Evolutionary conservation across 2,888 invertebrate species (phyloP).

Genomic region (Melieria omissa): DNA sequence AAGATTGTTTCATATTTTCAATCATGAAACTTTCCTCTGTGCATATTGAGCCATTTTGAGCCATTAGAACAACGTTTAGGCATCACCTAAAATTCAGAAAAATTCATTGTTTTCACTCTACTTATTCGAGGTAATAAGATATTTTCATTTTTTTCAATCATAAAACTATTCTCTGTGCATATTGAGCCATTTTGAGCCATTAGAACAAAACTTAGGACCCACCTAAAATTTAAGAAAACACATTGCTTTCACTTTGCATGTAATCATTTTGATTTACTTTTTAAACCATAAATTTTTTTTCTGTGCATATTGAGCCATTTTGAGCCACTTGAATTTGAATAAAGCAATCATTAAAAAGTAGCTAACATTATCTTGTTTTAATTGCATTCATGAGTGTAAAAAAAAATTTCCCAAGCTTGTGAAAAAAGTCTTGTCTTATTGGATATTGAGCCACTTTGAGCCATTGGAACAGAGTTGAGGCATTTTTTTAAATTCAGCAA

Average conservation of each 20-base stretch:
- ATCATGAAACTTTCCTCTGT: too few relatives aligned
- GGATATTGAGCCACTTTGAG: constrained; percentile 10
- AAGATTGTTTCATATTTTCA: too few relatives aligned
- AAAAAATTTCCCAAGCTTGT: too few relatives aligned
- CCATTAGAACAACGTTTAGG: not conserved
- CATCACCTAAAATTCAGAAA: not conserved
- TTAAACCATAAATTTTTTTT: too few relatives aligned
- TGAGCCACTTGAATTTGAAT: constrained; percentile 5
- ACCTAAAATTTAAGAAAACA: not conserved
- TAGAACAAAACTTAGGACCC: not conserved
- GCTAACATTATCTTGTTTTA: not conserved
- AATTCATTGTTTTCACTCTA: not conserved
- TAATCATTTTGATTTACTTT: not conserved
- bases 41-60: not conserved
- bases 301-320: constrained; percentile 10
- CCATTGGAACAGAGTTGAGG: not conserved
- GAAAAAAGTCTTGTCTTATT: too few relatives aligned
- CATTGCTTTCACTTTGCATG: too few relatives aligned
- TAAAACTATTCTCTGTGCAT: not conserved
- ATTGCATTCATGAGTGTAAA: not conserved
- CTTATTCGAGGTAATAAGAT: not conserved
- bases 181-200: constrained; percentile 1
- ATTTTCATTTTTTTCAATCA: too few relatives aligned
- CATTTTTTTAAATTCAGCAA: too few relatives aligned
- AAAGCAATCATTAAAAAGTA: not conserved